These are phyloP conservation scores for Nephrotoma guestfalica DNA, from an alignment of 2,888 invertebrate species.

Conservation along the genomic window DNA sequence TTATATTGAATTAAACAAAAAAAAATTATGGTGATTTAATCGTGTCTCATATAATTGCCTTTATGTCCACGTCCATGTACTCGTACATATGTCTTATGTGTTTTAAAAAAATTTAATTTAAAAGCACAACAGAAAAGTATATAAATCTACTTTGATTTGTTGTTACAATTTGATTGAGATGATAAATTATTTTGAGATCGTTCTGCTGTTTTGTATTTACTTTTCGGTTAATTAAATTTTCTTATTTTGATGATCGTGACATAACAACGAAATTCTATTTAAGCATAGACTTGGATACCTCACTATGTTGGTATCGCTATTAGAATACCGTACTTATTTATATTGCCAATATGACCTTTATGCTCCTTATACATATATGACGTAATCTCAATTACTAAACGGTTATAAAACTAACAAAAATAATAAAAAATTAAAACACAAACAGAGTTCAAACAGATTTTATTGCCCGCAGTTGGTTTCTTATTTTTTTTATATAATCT, in stretches of 20 bases:
- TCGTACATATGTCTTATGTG: background rate
- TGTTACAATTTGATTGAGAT: background rate
- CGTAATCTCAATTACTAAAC: too few relatives aligned
- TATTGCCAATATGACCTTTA: background rate
- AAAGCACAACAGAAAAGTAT: background rate
- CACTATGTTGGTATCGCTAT: background rate
- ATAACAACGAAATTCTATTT: background rate
- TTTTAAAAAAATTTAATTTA: background rate
- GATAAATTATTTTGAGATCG: background rate
- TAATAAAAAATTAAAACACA: background rate
- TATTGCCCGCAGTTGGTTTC: background rate
- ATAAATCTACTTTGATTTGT: background rate
- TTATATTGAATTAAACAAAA: background rate
- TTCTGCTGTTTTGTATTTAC: background rate
- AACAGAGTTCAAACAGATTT: background rate
- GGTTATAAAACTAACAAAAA: too few relatives aligned
- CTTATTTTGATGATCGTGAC: background rate
- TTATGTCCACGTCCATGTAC: slow-evolving; percentile 2
- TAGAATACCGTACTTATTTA: background rate
- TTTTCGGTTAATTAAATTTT: background rate
- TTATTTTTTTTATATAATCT: background rate
- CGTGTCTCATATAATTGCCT: slow-evolving; percentile 6
- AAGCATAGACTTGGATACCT: background rate
- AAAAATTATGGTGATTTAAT: slow-evolving; percentile 1
- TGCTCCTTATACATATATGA: background rate